Conservation (phyloP, 2,797 vertebrate species). For the Falco columbarius region DNA sequence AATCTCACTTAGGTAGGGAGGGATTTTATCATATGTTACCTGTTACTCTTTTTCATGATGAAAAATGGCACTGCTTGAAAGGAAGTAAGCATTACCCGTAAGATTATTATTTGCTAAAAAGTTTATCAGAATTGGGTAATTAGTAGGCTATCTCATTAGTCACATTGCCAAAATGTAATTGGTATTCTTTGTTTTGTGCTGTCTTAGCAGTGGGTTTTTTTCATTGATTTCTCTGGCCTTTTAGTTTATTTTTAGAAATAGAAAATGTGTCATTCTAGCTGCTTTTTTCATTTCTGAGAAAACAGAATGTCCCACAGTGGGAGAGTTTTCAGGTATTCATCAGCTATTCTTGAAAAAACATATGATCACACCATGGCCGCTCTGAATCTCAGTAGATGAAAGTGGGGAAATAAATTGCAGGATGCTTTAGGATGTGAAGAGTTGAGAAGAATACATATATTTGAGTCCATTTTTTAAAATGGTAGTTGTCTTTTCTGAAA, state of each 20-base stretch:
- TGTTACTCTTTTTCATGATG: not conserved
- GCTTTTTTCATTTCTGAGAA: slow-evolving; percentile 60
- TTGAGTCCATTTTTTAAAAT: slow-evolving; percentile 68
- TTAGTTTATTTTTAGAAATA: slow-evolving; percentile 69
- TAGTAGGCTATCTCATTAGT: slow-evolving; percentile 27
- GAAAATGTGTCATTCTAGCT: slow-evolving; percentile 67
- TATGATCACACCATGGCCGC: slow-evolving; percentile 73
- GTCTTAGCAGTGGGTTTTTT: slow-evolving; percentile 32
- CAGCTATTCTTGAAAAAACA: slow-evolving; percentile 77
- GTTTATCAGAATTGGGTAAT: slow-evolving; percentile 31
- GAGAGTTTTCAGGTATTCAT: slow-evolving; percentile 76
- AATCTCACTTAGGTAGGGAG: not conserved
- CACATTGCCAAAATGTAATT: slow-evolving; percentile 21
- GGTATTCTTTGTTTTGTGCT: slow-evolving; percentile 19
- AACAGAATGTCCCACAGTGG: slow-evolving; percentile 71
- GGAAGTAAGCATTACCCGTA: not conserved
- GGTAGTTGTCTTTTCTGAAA: slow-evolving; percentile 66
- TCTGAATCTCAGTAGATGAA: slow-evolving; percentile 69
- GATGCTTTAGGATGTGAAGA: slow-evolving; percentile 55
- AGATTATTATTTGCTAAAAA: slow-evolving; percentile 4
- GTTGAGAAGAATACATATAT: slow-evolving; percentile 35
- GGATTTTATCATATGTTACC: not conserved
- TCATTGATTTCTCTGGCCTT: slow-evolving; percentile 65
- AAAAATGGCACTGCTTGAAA: slow-evolving; percentile 1
- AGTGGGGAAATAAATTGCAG: slow-evolving; percentile 67